Conservation (phyloP, 1,140 invertebrate genomes). For the Phocides pigmalion region DNA sequence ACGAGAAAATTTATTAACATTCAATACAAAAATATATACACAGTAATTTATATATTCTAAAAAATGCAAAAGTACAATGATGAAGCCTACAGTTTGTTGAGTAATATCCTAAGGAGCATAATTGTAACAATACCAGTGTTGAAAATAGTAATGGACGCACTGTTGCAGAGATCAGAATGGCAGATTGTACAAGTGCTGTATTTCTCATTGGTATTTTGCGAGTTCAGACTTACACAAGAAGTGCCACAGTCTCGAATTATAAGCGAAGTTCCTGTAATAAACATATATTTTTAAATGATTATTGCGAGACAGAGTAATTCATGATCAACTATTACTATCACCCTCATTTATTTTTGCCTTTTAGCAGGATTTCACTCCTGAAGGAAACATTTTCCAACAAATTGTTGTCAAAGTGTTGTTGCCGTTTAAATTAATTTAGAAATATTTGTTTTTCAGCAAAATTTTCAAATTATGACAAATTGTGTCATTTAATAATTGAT, state of each 20-base stretch:
- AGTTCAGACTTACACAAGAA: slow-evolving; percentile 40
- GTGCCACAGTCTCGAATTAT: slow-evolving; percentile 57
- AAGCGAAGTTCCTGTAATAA: slow-evolving; percentile 46
- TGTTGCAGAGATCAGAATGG: slow-evolving; percentile 61
- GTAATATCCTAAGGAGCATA: background rate
- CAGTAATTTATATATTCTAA: background rate
- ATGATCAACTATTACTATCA: too few species aligned
- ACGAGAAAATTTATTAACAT: too few species aligned
- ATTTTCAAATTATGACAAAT: too few species aligned
- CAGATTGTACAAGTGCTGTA: slow-evolving; percentile 59
- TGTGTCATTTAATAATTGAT: too few species aligned
- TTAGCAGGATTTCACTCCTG: too few species aligned
- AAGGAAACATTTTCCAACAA: too few species aligned
- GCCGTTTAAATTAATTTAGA: too few species aligned
- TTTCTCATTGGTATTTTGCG: slow-evolving; percentile 13
- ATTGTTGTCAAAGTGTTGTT: too few species aligned
- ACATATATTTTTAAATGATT: background rate
- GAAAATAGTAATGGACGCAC: slow-evolving; percentile 37
- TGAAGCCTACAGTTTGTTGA: background rate
- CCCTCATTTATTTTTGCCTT: too few species aligned
- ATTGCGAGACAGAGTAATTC: too few species aligned
- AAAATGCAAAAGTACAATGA: background rate
- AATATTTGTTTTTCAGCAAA: too few species aligned
- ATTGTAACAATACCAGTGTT: slow-evolving; percentile 5
- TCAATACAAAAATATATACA: too few species aligned